Conservation (phyloP, 1,140 invertebrate species). For the Brachionus rotundiformis region DNA sequence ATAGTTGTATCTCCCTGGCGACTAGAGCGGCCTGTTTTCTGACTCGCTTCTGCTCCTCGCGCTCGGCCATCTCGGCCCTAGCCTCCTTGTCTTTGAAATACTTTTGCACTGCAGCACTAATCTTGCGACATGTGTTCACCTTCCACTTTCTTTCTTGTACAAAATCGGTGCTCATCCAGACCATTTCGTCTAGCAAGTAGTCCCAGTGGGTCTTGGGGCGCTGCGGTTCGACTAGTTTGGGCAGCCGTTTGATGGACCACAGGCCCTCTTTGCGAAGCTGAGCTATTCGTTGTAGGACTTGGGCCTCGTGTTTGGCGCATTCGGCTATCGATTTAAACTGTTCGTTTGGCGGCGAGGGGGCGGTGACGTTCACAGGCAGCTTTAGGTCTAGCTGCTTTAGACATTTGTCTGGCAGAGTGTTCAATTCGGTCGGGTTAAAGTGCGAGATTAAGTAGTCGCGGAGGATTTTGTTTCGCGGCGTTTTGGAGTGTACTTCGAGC, state of each 20-base stretch:
- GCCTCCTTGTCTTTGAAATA: slow-evolving; percentile 90
- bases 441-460: background rate
- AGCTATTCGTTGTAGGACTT: slow-evolving; percentile 84
- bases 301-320: slow-evolving; percentile 71
- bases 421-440: slow-evolving; percentile 7
- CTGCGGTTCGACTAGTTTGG: slow-evolving; percentile 85
- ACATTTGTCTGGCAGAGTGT: background rate
- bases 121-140: slow-evolving; percentile 84
- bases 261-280: slow-evolving; percentile 78
- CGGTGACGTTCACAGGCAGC: background rate
- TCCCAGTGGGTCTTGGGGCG: slow-evolving; percentile 95
- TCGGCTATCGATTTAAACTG: slow-evolving; percentile 31
- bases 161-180: slow-evolving; percentile 95
- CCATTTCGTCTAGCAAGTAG: slow-evolving; percentile 96
- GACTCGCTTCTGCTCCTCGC: slow-evolving; percentile 82
- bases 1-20: slow-evolving; percentile 87
- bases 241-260: slow-evolving; percentile 86
- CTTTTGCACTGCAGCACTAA: slow-evolving; percentile 81
- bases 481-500: slow-evolving; percentile 18
- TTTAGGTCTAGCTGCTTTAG: background rate
- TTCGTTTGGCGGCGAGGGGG: background rate
- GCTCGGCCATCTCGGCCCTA: slow-evolving; percentile 83
- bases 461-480: slow-evolving; percentile 13
- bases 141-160: slow-evolving; percentile 96
- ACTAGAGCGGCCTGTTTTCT: slow-evolving; percentile 83